Evolutionary conservation across 2,797 vertebrate species (phyloP).

Genomic region (Amazona ochrocephala): DNA sequence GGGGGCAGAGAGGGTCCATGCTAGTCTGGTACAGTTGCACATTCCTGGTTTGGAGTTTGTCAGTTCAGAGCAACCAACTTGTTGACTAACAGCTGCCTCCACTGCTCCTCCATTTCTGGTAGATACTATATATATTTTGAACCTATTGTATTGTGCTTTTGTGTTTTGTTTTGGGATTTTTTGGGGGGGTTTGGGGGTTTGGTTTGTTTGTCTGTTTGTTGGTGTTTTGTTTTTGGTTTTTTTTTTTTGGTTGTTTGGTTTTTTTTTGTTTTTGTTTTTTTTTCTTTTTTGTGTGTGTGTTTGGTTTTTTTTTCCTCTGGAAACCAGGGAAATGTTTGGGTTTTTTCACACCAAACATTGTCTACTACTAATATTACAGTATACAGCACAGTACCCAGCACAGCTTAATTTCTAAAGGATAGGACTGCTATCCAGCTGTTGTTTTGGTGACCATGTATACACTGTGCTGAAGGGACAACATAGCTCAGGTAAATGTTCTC

Average conservation of each 20-base stretch:
- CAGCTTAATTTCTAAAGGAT: background rate
- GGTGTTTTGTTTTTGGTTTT: too few species aligned
- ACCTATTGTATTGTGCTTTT: background rate
- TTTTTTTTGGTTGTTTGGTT: accelerated
- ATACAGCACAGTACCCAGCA: background rate
- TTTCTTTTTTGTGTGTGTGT: too few species aligned
- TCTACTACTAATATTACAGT: background rate
- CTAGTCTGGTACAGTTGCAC: background rate
- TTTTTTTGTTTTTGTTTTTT: too few species aligned
- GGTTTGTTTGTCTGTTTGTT: background rate
- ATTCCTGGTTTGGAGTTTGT: background rate
- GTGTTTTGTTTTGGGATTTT: background rate
- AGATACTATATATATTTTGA: background rate
- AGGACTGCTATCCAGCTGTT: background rate
- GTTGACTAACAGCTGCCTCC: background rate
- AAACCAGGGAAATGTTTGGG: background rate
- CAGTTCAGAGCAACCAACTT: background rate
- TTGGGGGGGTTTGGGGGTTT: too few species aligned
- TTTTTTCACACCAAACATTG: background rate
- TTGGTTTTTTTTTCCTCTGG: background rate
- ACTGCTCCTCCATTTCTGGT: background rate
- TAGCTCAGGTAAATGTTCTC: background rate
- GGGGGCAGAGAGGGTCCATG: background rate
- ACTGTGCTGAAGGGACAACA: background rate
- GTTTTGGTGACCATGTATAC: background rate